Evolutionary conservation across 1,140 invertebrate species (phyloP), one percentile per base, ranked within the genome.

Genomic region (Lordiphosa stackelbergi): DNA sequence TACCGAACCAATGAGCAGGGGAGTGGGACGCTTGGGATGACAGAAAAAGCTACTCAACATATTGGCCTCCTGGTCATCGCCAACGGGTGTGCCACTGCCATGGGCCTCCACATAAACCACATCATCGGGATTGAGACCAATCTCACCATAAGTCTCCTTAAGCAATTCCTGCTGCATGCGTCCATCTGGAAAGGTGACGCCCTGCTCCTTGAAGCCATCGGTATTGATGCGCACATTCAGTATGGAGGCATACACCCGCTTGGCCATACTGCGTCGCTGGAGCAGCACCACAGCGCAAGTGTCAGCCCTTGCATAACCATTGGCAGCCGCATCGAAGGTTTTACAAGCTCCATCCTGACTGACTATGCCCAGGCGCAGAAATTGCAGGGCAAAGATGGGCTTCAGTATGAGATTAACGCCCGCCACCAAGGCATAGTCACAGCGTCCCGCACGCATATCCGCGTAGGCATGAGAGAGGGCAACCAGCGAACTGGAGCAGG

Each of bases 31-130:
- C 47, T 93, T 92, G 2, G 58, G 11, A 78, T 93, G 93, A 85
- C 97, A 98, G 88, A 99, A 98, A 19, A 98, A 90, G 53, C 96
- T 94, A 0, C 93, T 93, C 62, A 99, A 95, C 1, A 96, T 94
- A 83, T 98, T 97, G 0, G 97, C 92, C 90, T 99, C 98, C 88
- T 98, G 95, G 2, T 97, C 97, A 88, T 99, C 98, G n/a, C 98
- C 96, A 10, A 93, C 92, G 87, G 97, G 93, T 0, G 98, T 99
- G 24, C 97, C 98, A n/a, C 97, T 99, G 22, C 97, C 97, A 88
- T 99, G 98, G 1, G 96, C 96, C 88, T 99, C 98, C 7, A 99
- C 92, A 86, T 98, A 99, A 1, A 88, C 89, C 0, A 99, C 93
- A 42, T 94, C 92, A 24, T 89, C 85, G 1, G 97, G 97, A 83